Percentiles rank a stretch among this genome's conserved stretches.
These are phyloP conservation scores for Scaptomyza graminum DNA, from an alignment of 1,140 invertebrate species.

Conservation along the genomic window DNA sequence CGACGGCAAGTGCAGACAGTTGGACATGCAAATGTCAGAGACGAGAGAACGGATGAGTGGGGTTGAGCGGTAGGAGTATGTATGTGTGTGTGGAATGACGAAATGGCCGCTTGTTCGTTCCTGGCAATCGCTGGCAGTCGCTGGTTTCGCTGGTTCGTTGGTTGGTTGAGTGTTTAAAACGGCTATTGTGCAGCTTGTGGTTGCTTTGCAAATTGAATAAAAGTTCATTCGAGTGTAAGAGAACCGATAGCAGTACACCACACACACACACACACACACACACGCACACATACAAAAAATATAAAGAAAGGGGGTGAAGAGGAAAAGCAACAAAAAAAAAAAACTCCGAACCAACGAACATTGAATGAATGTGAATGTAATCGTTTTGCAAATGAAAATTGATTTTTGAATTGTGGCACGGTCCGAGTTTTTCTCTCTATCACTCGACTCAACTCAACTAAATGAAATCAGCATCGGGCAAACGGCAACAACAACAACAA, in stretches of 20 bases:
- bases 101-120: slow-evolving; percentile 57
- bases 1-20: slow-evolving; percentile 66
- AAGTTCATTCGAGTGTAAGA: slow-evolving; percentile 83
- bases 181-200: slow-evolving; percentile 81
- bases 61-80: not conserved
- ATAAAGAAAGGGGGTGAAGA: not conserved
- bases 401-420: slow-evolving; percentile 80
- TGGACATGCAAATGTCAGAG: slow-evolving; percentile 74
- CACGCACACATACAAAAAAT: slow-evolving; percentile 47
- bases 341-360: slow-evolving; percentile 72
- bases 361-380: slow-evolving; percentile 82
- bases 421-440: slow-evolving; percentile 49
- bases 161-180: slow-evolving; percentile 80
- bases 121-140: slow-evolving; percentile 10
- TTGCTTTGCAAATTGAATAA: slow-evolving; percentile 82
- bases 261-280: slow-evolving; percentile 36
- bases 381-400: slow-evolving; percentile 83
- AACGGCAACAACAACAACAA: slow-evolving; percentile 27
- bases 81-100: slow-evolving; percentile 57
- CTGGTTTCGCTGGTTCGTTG: slow-evolving; percentile 48
- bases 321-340: slow-evolving; percentile 13
- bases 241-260: slow-evolving; percentile 72
- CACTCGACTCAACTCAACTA: slow-evolving; percentile 56
- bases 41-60: slow-evolving; percentile 25
- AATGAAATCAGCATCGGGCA: slow-evolving; percentile 71